A percentile compares a stretch with the other conserved stretches of the same genome.
phyloP scores from a whole-genome alignment of 2,888 invertebrate genomes.

The Luffia ferchaultella region DNA sequence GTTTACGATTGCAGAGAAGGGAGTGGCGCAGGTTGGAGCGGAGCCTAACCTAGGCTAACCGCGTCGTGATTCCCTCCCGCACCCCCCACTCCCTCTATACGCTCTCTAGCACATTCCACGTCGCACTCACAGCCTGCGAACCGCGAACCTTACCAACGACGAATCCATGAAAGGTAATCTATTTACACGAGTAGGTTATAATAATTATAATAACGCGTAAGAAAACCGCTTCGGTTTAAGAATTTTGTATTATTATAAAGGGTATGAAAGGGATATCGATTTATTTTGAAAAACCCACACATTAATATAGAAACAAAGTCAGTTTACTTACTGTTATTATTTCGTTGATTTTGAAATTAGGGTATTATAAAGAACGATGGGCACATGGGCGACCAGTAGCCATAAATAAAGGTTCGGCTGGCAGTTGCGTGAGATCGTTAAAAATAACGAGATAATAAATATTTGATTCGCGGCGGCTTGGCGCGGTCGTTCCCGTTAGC shows the following conservation, averaged over 20 bases:
- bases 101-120: conserved; percentile 8
- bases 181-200: too few relatives aligned
- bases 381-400: conserved; percentile 5
- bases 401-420: conserved; percentile 19
- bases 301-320: too few relatives aligned
- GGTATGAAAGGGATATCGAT: too few relatives aligned
- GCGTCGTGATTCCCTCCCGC: conserved; percentile 43
- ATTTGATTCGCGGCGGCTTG: conserved; percentile 18
- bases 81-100: not conserved
- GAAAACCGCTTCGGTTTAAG: too few relatives aligned
- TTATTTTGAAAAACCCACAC: too few relatives aligned
- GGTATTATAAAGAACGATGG: not conserved
- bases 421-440: conserved; percentile 23
- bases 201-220: too few relatives aligned
- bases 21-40: conserved; percentile 9
- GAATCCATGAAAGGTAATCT: not conserved
- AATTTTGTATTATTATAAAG: too few relatives aligned
- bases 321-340: too few relatives aligned
- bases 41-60: conserved; percentile 45
- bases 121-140: conserved; percentile 26
- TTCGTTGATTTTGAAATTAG: not conserved
- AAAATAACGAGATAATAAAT: conserved; percentile 29
- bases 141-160: conserved; percentile 26
- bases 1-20: too few relatives aligned
- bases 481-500: conserved; percentile 3